Percentiles rank a stretch among this genome's conserved stretches.
These are phyloP conservation scores for Volucella inanis DNA, from an alignment of 2,888 invertebrate species.

Conservation along the genomic window DNA sequence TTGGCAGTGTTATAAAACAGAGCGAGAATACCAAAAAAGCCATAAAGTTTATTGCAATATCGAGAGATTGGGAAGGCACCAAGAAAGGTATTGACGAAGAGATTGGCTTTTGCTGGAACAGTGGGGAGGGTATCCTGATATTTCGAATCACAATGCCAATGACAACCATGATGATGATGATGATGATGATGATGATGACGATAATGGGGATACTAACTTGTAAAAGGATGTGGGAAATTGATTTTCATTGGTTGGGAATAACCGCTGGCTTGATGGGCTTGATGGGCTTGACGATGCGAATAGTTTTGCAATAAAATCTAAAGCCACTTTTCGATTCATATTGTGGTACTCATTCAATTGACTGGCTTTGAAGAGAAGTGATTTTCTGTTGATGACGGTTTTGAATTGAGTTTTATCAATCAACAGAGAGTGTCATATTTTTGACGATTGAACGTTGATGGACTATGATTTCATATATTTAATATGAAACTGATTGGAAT, in stretches of 20 bases:
- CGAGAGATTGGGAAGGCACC: constrained; percentile 14
- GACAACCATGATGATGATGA: constrained; percentile 37
- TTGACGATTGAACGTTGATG: no score
- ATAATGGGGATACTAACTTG: constrained; percentile 40
- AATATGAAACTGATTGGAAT: no score
- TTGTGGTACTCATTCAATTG: background rate
- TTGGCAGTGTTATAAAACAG: constrained; percentile 42
- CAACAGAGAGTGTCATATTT: no score
- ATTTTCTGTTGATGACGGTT: no score
- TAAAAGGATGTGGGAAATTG: constrained; percentile 62
- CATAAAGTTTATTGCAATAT: constrained; percentile 70
- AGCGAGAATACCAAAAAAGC: constrained; percentile 40
- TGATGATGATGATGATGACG: constrained; percentile 27
- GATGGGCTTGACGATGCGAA: background rate
- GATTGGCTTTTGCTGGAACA: constrained; percentile 32
- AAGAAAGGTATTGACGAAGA: constrained; percentile 37
- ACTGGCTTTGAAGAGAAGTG: no score
- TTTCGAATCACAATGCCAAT: constrained; percentile 20
- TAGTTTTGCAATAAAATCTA: constrained; percentile 46
- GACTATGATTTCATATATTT: no score
- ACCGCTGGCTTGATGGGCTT: constrained; percentile 1
- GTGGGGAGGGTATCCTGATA: constrained; percentile 11
- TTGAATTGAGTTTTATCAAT: no score
- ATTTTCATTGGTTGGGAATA: constrained; percentile 50
- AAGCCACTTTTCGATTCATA: constrained; percentile 26